Conservation (phyloP, 1,140 invertebrate species). For the Archegozetes longisetosus region DNA sequence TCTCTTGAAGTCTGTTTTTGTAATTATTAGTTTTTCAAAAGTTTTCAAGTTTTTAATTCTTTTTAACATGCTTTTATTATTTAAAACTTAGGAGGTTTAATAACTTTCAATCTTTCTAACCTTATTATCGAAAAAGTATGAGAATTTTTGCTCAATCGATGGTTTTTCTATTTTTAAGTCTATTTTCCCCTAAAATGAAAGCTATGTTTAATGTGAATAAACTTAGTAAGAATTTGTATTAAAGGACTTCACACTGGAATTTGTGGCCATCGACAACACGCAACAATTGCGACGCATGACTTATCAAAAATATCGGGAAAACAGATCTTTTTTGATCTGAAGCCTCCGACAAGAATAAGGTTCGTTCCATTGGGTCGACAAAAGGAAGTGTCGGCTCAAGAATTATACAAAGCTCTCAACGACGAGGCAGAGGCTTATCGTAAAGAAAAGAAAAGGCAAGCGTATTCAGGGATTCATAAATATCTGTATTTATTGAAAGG, state of each 20-base stretch:
- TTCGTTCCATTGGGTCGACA: slow-evolving; percentile 45
- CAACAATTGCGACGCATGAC: slow-evolving; percentile 69
- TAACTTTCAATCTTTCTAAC: too few species aligned
- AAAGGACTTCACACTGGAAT: slow-evolving; percentile 48
- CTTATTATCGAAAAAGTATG: too few species aligned
- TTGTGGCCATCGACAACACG: slow-evolving; percentile 54
- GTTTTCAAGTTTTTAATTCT: too few species aligned
- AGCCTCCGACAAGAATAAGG: slow-evolving; percentile 22
- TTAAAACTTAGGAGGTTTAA: too few species aligned
- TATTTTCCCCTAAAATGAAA: too few species aligned
- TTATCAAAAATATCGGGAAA: slow-evolving; percentile 43
- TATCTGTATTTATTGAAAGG: slow-evolving; percentile 59
- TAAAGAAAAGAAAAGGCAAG: slow-evolving; percentile 59
- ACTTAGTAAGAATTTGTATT: slow-evolving; percentile 20
- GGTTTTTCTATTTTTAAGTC: too few species aligned
- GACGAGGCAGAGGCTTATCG: slow-evolving; percentile 46
- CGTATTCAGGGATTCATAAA: slow-evolving; percentile 61
- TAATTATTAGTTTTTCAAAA: too few species aligned
- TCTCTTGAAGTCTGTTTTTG: too few species aligned
- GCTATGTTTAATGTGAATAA: too few species aligned
- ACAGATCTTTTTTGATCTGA: slow-evolving; percentile 28
- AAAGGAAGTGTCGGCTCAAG: slow-evolving; percentile 42
- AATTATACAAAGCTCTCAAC: slow-evolving; percentile 46
- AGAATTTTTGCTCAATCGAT: too few species aligned
- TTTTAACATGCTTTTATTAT: too few species aligned